A percentile compares a stretch with the other conserved stretches of the same genome.
These are phyloP conservation scores for Trichomalopsis sarcophagae DNA, from an alignment of 1,140 invertebrate genomes.

Conservation along the genomic window DNA sequence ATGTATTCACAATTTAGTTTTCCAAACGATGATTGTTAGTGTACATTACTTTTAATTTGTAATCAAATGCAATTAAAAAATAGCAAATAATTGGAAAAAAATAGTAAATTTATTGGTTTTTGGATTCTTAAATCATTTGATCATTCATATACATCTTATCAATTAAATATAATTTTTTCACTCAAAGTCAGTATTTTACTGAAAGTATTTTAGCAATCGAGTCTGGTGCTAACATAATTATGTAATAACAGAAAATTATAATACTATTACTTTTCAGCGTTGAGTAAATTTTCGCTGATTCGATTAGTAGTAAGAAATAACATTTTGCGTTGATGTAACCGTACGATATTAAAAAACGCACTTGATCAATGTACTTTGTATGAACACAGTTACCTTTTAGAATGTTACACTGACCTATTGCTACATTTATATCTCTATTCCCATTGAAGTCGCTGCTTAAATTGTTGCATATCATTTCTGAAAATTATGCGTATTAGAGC, in stretches of 20 bases:
- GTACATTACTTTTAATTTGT: constrained; percentile 28
- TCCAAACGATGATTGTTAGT: constrained; percentile 16
- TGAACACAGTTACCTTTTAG: constrained; percentile 61
- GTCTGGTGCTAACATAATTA: too few species aligned
- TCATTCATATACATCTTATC: not conserved
- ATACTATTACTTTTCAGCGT: too few species aligned
- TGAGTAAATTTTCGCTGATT: too few species aligned
- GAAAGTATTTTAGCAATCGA: too few species aligned
- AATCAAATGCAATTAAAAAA: constrained; percentile 19
- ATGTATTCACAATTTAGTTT: constrained; percentile 16
- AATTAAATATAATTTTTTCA: not conserved
- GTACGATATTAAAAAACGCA: too few species aligned
- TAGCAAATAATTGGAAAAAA: not conserved
- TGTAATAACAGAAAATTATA: not conserved
- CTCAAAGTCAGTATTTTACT: constrained; percentile 17
- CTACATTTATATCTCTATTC: constrained; percentile 45
- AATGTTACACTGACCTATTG: constrained; percentile 61
- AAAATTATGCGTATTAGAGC: too few species aligned
- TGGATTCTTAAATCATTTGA: not conserved
- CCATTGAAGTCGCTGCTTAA: not conserved
- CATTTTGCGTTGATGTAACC: too few species aligned
- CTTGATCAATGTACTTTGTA: constrained; percentile 29
- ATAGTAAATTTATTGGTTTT: not conserved
- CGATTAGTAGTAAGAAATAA: too few species aligned
- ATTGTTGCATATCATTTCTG: not conserved